Base-by-base conservation (phyloP, 2,888 invertebrate species). In the Antheraea assamensis region DNA sequence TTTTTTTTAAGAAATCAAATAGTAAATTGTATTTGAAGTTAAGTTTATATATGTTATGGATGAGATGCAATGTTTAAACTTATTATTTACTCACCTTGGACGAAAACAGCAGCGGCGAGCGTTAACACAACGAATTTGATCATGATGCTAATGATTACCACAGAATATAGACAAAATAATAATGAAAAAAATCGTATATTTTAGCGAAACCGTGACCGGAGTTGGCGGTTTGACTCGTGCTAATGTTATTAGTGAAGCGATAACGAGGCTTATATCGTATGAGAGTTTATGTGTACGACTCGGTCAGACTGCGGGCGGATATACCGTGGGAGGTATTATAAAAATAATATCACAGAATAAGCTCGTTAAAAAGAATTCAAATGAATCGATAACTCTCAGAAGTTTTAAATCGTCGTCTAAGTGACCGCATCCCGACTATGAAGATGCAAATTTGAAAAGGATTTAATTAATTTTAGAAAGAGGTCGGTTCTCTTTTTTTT, bases 191-290 rank as follows among this genome's bases (percentile, higher is more conserved):
- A n/a, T n/a, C n/a, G 24, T 21, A 27, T n/a, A n/a, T 52, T 61
- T 58, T 61, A n/a, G 66, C 49, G 19, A 71, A 71, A 61, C n/a
- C 35, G 71, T 72, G 74, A 75, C 76, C 73, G 76, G 30, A 73
- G 71, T 49, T 70, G 24, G 24, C 76, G 78, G 76, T 75, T 73
- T 76, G 70, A 71, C 75, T 75, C 73, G 75, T 72, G 72, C 70
- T 76, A 77, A 77, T 79, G 75, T 74, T 64, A 71, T 75, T 76
- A 74, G 71, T 77, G 78, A 66, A 72, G 74, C 74, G 72, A 75
- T 74, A 76, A 74, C 78, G 74, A 78, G 72, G 77, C 75, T 83
- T 84, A 78, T 82, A 84, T 82, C 79, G 78, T 55, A 72, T 77
- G 78, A 49, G 73, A 73, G 75, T 78, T 76, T 75, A 76, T 75